phyloP scores from a whole-genome alignment of 2,797 vertebrate genomes.

The Sebastes hubbsi region DNA sequence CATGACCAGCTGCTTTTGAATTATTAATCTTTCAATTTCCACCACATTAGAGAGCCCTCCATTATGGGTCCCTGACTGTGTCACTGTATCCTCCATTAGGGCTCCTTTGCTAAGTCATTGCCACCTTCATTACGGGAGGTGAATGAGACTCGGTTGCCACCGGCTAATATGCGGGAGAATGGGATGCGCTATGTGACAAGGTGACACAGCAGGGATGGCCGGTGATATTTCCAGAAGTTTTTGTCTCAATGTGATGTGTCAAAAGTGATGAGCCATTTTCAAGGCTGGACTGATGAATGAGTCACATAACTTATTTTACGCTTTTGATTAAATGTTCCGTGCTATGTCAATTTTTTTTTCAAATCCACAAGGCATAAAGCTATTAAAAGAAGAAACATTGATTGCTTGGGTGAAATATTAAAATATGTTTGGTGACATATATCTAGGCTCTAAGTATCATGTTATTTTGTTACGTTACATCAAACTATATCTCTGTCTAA shows the following conservation, averaged over 20 bases:
- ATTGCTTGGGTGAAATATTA: conserved; percentile 11
- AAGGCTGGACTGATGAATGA: conserved; percentile 53
- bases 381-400: neutral
- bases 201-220: conserved; percentile 70
- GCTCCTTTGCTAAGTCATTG: conserved; percentile 73
- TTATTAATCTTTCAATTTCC: conserved; percentile 97
- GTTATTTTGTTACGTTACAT: neutral
- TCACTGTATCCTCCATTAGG: conserved; percentile 74
- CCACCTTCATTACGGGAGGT: conserved; percentile 68
- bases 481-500: conserved; percentile 27
- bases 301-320: conserved; percentile 23
- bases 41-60: conserved; percentile 85
- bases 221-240: conserved; percentile 70
- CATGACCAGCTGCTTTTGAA: conserved; percentile 90
- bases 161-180: conserved; percentile 45
- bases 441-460: neutral
- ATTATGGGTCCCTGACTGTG: conserved; percentile 79
- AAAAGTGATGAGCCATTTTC: conserved; percentile 65
- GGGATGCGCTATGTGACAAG: conserved; percentile 54
- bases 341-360: conserved; percentile 19
- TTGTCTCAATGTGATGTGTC: conserved; percentile 57
- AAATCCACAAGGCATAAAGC: neutral
- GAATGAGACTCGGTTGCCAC: conserved; percentile 63
- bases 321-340: conserved; percentile 32
- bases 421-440: neutral